phyloP scores from a whole-genome alignment of 2,888 invertebrate species.

The Phaonia tiefii region DNA sequence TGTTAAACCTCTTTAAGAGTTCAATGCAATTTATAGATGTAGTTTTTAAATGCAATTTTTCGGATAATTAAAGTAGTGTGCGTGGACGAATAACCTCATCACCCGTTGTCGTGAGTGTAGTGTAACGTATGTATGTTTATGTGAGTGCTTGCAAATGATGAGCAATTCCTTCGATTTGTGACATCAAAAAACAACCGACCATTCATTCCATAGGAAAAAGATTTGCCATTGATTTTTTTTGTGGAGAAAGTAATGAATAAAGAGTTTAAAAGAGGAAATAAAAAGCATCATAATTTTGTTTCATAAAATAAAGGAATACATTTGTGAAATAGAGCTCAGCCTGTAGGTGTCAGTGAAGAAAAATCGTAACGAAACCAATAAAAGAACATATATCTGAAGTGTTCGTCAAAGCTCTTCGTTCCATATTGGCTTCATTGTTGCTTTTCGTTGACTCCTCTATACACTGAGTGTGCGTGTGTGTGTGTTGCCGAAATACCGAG shows the following conservation, averaged over 20 bases:
- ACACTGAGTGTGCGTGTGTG: not conserved
- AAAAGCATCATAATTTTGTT: too few relatives aligned
- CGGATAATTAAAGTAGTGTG: constrained; percentile 38
- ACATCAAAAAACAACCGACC: constrained; percentile 46
- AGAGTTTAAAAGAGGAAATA: constrained; percentile 16
- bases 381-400: constrained; percentile 22
- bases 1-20: not conserved
- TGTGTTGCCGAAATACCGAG: constrained; percentile 33
- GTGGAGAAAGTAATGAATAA: constrained; percentile 18
- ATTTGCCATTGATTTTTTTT: constrained; percentile 59
- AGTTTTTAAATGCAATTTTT: not conserved
- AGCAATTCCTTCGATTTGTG: constrained; percentile 59
- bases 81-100: constrained; percentile 9
- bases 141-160: constrained; percentile 59
- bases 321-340: too few relatives aligned
- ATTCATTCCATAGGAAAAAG: constrained; percentile 59
- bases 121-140: too few relatives aligned
- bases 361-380: constrained; percentile 47
- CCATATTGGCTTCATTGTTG: constrained; percentile 39
- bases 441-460: constrained; percentile 51
- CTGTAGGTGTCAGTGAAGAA: constrained; percentile 48
- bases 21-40: constrained; percentile 22
- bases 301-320: too few relatives aligned
- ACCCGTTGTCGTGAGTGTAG: constrained; percentile 24
- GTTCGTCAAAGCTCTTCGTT: constrained; percentile 52